Percentiles rank a stretch among this genome's conserved stretches.
These are phyloP conservation scores for Clarias platycephalus DNA, from an alignment of 2,797 vertebrate species.

Conservation along the genomic window DNA sequence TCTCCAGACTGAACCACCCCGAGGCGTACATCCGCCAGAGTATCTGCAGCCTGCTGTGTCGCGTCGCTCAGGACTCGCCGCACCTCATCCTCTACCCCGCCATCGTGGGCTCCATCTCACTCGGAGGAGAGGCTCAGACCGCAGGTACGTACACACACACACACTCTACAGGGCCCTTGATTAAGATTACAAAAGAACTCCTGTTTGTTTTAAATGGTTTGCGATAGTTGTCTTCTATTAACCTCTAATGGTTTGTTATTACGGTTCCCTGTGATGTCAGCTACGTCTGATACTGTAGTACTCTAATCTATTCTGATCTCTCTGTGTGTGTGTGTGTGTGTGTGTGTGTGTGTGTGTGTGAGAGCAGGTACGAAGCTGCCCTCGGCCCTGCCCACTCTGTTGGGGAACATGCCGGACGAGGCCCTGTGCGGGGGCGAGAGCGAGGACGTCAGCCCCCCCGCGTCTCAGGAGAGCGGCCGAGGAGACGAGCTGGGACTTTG, in stretches of 20 bases:
- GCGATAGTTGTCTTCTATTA: neutral
- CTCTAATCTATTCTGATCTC: neutral
- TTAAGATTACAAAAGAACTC: too few species aligned
- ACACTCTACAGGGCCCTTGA: too few species aligned
- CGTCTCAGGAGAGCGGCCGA: conserved; percentile 81
- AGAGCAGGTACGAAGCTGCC: conserved; percentile 86
- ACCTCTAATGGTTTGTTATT: neutral
- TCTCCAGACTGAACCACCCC: conserved; percentile 96
- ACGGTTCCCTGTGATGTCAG: too few species aligned
- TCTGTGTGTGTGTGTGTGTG: neutral
- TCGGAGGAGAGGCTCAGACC: conserved; percentile 90
- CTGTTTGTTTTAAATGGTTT: neutral
- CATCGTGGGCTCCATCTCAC: conserved; percentile 94
- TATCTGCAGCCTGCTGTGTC: conserved; percentile 94
- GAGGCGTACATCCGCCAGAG: conserved; percentile 97
- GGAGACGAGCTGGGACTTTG: conserved; percentile 85
- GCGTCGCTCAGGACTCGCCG: conserved; percentile 96
- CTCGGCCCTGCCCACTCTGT: conserved; percentile 88
- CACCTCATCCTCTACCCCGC: conserved; percentile 96
- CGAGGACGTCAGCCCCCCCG: conserved; percentile 77
- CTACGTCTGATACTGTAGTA: too few species aligned
- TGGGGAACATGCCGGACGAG: conserved; percentile 92
- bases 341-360: neutral
- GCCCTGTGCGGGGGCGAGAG: conserved; percentile 81
- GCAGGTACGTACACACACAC: conserved; percentile 74